These are phyloP conservation scores for Zapornia atra DNA, from an alignment of 2,113 vertebrate species.

Conservation along the genomic window DNA sequence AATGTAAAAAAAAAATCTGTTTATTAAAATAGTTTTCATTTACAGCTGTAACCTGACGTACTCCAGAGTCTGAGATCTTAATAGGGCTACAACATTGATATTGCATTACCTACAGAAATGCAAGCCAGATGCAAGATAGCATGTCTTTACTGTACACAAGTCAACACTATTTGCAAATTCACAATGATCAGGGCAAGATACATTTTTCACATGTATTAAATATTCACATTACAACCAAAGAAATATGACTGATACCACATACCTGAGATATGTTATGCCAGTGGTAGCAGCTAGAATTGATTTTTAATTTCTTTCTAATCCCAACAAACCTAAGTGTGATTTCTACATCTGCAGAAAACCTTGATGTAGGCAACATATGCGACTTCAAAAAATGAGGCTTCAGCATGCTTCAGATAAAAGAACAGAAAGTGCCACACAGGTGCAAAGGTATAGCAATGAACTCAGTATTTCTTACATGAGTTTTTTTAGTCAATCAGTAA, in stretches of 20 bases:
- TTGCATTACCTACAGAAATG: neutral
- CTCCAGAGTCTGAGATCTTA: neutral
- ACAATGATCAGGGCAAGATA: neutral
- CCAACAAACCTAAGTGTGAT: neutral
- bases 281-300: neutral
- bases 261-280: slow-evolving; percentile 53
- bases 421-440: neutral
- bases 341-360: neutral
- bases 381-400: neutral
- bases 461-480: neutral
- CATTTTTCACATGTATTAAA: neutral
- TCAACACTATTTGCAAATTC: neutral
- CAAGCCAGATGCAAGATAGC: neutral
- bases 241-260: neutral
- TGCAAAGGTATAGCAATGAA: neutral
- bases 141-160: neutral
- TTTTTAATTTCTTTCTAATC: neutral
- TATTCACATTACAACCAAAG: slow-evolving; percentile 47
- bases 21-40: slow-evolving; percentile 47
- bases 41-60: slow-evolving; percentile 22
- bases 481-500: neutral
- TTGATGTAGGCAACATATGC: neutral
- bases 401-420: neutral
- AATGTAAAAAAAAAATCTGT: neutral
- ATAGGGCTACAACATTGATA: neutral